A percentile compares a stretch with the other conserved stretches of the same genome.
Evolutionary conservation across 2,113 vertebrate genomes (phyloP).

Genomic region (Cyanoramphus novaezelandiae): DNA sequence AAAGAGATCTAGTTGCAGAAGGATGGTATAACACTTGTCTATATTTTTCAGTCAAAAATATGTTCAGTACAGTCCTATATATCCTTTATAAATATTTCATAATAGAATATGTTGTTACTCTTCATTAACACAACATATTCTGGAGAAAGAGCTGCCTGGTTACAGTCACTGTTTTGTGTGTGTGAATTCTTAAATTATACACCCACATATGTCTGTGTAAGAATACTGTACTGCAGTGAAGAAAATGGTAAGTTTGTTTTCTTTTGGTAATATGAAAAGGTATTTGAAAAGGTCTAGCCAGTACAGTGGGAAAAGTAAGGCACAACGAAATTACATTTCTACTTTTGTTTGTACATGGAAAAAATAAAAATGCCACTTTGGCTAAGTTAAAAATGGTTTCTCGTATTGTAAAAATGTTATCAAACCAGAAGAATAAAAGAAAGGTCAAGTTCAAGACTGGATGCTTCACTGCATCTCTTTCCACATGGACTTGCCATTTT

Average conservation of each 20-base stretch:
- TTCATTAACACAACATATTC: not conserved
- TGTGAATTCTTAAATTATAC: not conserved
- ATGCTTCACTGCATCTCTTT: slow-evolving; percentile 52
- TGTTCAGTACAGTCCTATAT: not conserved
- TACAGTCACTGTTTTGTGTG: not conserved
- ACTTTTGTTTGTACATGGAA: slow-evolving; percentile 16
- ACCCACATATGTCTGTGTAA: not conserved
- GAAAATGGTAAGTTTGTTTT: not conserved
- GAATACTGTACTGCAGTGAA: not conserved
- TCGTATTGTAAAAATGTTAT: slow-evolving; percentile 50
- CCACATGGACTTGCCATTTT: slow-evolving; percentile 71
- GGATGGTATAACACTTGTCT: not conserved
- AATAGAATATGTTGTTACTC: not conserved
- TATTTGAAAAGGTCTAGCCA: slow-evolving; percentile 24
- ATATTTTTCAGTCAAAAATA: not conserved
- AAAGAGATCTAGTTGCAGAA: not conserved
- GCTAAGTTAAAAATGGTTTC: slow-evolving; percentile 26
- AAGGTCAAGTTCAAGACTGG: slow-evolving; percentile 59
- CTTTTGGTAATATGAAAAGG: not conserved
- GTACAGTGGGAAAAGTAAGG: not conserved
- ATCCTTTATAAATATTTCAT: not conserved
- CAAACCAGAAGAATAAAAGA: slow-evolving; percentile 49
- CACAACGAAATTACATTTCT: slow-evolving; percentile 38
- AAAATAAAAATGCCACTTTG: slow-evolving; percentile 51
- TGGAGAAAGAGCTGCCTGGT: not conserved